Evolutionary conservation across 2,888 invertebrate genomes (phyloP).

Genomic region (Leucania comma): DNA sequence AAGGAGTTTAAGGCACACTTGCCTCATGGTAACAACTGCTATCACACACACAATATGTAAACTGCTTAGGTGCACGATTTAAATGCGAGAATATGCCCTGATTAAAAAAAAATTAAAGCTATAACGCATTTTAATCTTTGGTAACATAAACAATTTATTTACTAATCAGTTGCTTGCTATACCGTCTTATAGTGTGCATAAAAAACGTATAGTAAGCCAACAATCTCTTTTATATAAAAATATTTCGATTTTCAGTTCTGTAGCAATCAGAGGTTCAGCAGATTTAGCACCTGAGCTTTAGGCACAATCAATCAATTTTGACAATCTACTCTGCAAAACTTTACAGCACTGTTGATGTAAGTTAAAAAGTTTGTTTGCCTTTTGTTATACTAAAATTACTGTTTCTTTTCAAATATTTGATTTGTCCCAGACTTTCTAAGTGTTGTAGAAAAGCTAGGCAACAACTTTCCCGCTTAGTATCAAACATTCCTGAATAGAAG

Average conservation of each 20-base stretch:
- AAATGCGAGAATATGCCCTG: no score
- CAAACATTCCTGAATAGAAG: conserved; percentile 18
- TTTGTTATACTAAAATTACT: conserved; percentile 7
- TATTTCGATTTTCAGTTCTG: no score
- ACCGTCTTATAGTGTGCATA: no score
- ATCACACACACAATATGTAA: neutral
- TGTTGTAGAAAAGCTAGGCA: conserved; percentile 8
- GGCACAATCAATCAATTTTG: no score
- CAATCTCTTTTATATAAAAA: no score
- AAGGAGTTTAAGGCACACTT: no score
- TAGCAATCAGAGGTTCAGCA: no score
- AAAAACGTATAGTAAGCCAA: no score
- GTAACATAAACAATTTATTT: neutral
- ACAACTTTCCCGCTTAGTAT: conserved; percentile 9
- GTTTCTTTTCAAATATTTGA: conserved; percentile 19
- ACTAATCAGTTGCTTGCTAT: no score
- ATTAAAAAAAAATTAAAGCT: neutral
- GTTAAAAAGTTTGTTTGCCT: conserved; percentile 11
- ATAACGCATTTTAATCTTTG: conserved; percentile 1
- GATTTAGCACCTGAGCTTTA: no score
- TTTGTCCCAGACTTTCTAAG: conserved; percentile 16
- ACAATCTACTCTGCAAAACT: conserved; percentile 7
- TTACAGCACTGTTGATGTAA: conserved; percentile 1
- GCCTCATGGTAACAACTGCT: no score
- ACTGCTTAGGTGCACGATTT: no score